These are phyloP conservation scores for Rhincodon typus DNA, from an alignment of 2,797 vertebrate genomes.

Conservation along the genomic window DNA sequence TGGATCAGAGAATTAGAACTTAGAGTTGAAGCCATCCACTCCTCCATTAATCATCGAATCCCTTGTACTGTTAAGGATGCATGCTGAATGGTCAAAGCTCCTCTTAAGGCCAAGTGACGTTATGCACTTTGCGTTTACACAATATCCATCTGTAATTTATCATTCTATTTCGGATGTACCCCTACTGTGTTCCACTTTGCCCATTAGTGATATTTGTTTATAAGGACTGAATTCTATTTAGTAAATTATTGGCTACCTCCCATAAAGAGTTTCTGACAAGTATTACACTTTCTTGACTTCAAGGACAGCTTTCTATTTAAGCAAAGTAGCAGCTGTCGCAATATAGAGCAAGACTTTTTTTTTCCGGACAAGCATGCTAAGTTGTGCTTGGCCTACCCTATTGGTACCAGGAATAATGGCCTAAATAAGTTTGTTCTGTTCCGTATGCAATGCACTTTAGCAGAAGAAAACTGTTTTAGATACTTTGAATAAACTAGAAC, in stretches of 20 bases:
- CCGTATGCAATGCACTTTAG: neutral
- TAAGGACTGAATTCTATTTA: neutral
- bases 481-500: neutral
- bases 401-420: neutral
- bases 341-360: neutral
- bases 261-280: neutral
- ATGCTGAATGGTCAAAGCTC: neutral
- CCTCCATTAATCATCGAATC: too few relatives aligned
- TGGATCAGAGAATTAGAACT: neutral
- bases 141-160: neutral
- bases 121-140: neutral
- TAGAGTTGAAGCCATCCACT: neutral
- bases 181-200: neutral
- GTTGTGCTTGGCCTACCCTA: neutral
- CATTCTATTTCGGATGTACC: neutral
- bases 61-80: too few relatives aligned
- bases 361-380: neutral
- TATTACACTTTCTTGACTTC: neutral
- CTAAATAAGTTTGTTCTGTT: neutral
- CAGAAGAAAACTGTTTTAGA: neutral
- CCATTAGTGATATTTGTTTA: neutral
- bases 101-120: neutral
- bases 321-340: neutral
- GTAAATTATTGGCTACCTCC: neutral
- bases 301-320: neutral